Evolutionary conservation across 2,797 vertebrate genomes (phyloP).

Genomic region (Poecilia wingei): DNA sequence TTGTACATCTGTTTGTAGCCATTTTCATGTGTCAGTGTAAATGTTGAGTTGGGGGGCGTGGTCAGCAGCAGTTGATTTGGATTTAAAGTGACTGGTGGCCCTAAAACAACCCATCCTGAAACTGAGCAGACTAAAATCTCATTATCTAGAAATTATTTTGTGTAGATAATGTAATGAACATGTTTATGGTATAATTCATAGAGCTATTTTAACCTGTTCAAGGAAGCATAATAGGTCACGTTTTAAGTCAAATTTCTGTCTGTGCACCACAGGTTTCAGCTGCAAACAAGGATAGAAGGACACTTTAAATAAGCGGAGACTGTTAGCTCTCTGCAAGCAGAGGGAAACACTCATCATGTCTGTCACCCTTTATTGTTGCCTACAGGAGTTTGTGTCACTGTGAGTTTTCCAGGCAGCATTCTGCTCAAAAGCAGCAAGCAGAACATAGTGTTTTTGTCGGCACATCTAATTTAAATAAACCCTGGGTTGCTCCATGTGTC

Average conservation of each 20-base stretch:
- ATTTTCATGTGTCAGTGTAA: too few relatives aligned
- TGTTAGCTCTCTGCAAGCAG: slow-evolving; percentile 17
- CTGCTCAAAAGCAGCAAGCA: background rate
- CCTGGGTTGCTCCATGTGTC: background rate
- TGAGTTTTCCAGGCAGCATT: background rate
- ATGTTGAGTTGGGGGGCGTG: too few relatives aligned
- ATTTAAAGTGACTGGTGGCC: too few relatives aligned
- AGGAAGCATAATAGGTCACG: too few relatives aligned
- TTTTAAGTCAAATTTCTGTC: background rate
- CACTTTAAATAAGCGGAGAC: background rate
- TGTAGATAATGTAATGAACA: too few relatives aligned
- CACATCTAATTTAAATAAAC: slow-evolving; percentile 21
- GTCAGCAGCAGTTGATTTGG: too few relatives aligned
- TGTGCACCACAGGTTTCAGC: background rate
- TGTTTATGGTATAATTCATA: too few relatives aligned
- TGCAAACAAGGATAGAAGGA: background rate
- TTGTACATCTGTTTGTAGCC: too few relatives aligned
- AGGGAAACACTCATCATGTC: slow-evolving; percentile 9
- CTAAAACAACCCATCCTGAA: too few relatives aligned
- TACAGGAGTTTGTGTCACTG: background rate
- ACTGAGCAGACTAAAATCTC: too few relatives aligned
- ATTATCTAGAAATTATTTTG: too few relatives aligned
- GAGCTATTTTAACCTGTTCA: too few relatives aligned
- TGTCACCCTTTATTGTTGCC: slow-evolving; percentile 5
- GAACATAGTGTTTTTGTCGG: background rate